These are phyloP conservation scores for Petrocephalus schoutedeni DNA, from an alignment of 2,797 vertebrate genomes.

Conservation along the genomic window DNA sequence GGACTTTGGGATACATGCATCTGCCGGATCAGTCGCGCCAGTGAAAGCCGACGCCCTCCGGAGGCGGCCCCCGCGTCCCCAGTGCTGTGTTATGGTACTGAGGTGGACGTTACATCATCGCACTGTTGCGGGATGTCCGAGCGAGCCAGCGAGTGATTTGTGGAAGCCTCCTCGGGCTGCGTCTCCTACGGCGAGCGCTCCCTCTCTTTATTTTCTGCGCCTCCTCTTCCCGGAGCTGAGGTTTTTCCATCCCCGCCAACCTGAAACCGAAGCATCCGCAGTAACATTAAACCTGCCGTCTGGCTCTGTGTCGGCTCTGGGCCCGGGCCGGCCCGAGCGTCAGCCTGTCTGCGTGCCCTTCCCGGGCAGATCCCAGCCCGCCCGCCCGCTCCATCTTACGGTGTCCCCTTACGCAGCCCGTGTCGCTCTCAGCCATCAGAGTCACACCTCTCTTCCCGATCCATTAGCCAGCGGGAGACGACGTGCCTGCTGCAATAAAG, in stretches of 20 bases:
- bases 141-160: neutral
- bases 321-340: slow-evolving; percentile 35
- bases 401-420: neutral
- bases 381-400: neutral
- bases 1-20: neutral
- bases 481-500: neutral
- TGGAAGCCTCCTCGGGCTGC: neutral
- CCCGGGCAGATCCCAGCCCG: slow-evolving; percentile 16
- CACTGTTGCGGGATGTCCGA: neutral
- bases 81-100: neutral
- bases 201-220: neutral
- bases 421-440: neutral
- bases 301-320: slow-evolving; percentile 36
- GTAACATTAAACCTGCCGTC: slow-evolving; percentile 40
- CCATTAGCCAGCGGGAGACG: neutral
- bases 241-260: slow-evolving; percentile 15
- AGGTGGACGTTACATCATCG: neutral
- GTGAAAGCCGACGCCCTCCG: neutral
- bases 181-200: neutral
- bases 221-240: neutral
- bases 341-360: slow-evolving; percentile 36
- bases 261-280: slow-evolving; percentile 23
- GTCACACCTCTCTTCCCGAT: slow-evolving; percentile 2
- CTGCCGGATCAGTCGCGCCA: neutral
- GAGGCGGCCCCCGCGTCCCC: neutral